Evolutionary conservation across 2,888 invertebrate genomes (phyloP).

Genomic region (Cephus rjabovi): DNA sequence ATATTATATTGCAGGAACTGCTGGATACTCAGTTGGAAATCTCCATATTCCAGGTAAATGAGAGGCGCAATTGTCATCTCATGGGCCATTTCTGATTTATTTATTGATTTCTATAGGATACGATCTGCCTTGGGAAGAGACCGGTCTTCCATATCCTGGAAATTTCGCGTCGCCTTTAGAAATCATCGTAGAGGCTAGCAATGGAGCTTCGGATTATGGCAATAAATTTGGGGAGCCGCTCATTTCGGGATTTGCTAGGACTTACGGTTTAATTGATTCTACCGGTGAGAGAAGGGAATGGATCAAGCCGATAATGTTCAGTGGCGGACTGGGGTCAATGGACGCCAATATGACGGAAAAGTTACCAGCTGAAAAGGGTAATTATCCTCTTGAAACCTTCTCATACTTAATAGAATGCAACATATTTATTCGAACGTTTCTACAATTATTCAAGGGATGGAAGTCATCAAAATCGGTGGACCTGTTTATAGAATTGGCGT

Average conservation of each 20-base stretch:
- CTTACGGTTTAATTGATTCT: conserved; percentile 83
- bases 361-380: conserved; percentile 78
- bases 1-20: conserved; percentile 94
- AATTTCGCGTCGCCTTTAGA: conserved; percentile 93
- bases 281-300: conserved; percentile 85
- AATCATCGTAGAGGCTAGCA: conserved; percentile 94
- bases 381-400: conserved; percentile 3
- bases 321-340: conserved; percentile 94
- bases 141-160: conserved; percentile 75
- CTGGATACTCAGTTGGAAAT: conserved; percentile 96
- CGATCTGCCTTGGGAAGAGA: conserved; percentile 87
- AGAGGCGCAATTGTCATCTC: not conserved
- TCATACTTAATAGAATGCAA: not conserved
- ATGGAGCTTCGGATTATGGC: conserved; percentile 98
- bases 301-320: conserved; percentile 99
- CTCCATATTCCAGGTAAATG: conserved; percentile 84
- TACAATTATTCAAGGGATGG: conserved; percentile 74
- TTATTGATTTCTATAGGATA: conserved; percentile 73
- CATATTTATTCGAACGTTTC: not conserved
- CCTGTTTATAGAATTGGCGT: conserved; percentile 98
- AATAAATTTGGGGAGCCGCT: conserved; percentile 99
- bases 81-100: not conserved
- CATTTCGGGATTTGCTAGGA: conserved; percentile 89
- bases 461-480: conserved; percentile 95
- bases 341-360: conserved; percentile 86